These are phyloP conservation scores for Eupithecia inturbata DNA, from an alignment of 2,888 invertebrate species.

Conservation along the genomic window DNA sequence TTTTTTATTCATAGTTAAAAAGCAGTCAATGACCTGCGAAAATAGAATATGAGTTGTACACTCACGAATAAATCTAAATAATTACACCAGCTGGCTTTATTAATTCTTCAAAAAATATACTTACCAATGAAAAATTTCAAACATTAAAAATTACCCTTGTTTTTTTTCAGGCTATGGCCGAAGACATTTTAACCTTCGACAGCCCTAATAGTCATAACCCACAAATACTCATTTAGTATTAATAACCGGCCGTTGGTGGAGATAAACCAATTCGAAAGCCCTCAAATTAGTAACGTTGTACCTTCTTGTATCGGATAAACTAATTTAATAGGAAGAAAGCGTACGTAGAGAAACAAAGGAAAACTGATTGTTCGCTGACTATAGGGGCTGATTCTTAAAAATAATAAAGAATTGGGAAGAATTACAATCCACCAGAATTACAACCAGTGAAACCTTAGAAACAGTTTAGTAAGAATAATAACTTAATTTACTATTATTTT, in stretches of 20 bases:
- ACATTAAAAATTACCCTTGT: too few species aligned
- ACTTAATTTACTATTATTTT: too few species aligned
- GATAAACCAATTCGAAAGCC: slow-evolving; percentile 55
- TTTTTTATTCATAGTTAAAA: too few species aligned
- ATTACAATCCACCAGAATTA: too few species aligned
- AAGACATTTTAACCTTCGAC: slow-evolving; percentile 11
- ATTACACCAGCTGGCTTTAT: too few species aligned
- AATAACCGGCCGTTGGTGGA: slow-evolving; percentile 52
- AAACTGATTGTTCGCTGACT: not conserved
- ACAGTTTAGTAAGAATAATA: not conserved
- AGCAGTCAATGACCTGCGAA: too few species aligned
- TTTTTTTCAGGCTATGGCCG: too few species aligned
- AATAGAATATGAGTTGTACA: too few species aligned
- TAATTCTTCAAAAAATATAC: too few species aligned
- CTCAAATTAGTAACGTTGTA: slow-evolving; percentile 42
- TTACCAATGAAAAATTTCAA: too few species aligned
- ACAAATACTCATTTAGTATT: slow-evolving; percentile 55
- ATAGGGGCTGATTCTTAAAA: not conserved
- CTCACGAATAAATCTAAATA: too few species aligned
- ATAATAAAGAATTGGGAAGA: not conserved
- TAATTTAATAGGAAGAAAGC: slow-evolving; percentile 6
- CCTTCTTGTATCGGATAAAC: slow-evolving; percentile 23
- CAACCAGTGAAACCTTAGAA: not conserved
- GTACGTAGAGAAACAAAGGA: not conserved
- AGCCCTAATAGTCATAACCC: slow-evolving; percentile 46